Evolutionary conservation across 2,888 invertebrate species (phyloP).

Genomic region (Dryadula phaetusa): DNA sequence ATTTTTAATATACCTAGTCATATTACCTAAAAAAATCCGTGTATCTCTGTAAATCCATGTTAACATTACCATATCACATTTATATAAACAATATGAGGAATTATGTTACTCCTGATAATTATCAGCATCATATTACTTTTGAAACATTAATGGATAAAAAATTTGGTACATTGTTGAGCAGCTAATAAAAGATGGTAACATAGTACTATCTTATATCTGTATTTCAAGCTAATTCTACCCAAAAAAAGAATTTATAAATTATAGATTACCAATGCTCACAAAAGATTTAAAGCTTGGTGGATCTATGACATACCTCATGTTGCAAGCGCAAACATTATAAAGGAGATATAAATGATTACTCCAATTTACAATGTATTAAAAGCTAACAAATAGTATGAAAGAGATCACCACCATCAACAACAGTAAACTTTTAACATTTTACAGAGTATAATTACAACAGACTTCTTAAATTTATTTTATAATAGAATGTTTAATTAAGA

Average conservation of each 20-base stretch:
- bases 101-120: slow-evolving; percentile 1
- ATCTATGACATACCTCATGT: slow-evolving; percentile 10
- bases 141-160: slow-evolving; percentile 3
- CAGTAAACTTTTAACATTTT: slow-evolving; percentile 19
- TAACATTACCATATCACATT: slow-evolving; percentile 33
- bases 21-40: slow-evolving; percentile 40
- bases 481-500: slow-evolving; percentile 8
- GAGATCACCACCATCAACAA: slow-evolving; percentile 21
- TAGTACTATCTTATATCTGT: slow-evolving; percentile 31
- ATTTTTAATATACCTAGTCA: slow-evolving; percentile 42
- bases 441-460: slow-evolving; percentile 29
- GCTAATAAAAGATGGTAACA: slow-evolving; percentile 3
- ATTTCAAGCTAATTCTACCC: slow-evolving; percentile 35
- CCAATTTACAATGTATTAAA: neutral
- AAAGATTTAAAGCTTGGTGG: slow-evolving; percentile 25
- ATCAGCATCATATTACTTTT: slow-evolving; percentile 33
- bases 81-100: slow-evolving; percentile 26
- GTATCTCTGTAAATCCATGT: slow-evolving; percentile 34
- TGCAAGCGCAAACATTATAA: neutral
- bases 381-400: slow-evolving; percentile 6
- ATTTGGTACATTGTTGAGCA: neutral
- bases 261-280: slow-evolving; percentile 4
- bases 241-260: slow-evolving; percentile 32
- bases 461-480: slow-evolving; percentile 16
- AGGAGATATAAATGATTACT: neutral